Conservation (phyloP, 2,888 invertebrate species). For the Tetranychus truncatus region DNA sequence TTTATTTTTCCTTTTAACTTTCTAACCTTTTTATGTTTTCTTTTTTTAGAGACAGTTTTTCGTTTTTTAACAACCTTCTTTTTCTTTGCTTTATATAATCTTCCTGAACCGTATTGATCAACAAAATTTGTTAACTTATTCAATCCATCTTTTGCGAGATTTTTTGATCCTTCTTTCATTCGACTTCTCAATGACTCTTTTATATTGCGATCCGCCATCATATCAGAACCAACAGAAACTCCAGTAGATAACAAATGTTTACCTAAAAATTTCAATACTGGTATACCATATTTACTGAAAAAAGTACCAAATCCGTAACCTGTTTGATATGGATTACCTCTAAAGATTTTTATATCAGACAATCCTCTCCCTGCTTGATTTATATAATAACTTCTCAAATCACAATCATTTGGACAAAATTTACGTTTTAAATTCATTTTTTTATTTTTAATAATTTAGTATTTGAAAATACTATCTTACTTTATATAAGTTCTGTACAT, state of each 20-base stretch:
- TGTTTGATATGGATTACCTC: neutral
- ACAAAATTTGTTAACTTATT: neutral
- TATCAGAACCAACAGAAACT: neutral
- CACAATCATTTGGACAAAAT: neutral
- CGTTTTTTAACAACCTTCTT: neutral
- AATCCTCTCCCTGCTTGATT: conserved; percentile 2
- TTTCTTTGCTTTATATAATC: neutral
- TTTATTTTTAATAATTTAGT: too few species aligned
- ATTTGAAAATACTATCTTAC: too few species aligned
- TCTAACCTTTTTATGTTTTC: neutral
- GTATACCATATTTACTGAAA: neutral
- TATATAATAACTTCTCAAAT: neutral
- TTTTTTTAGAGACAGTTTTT: too few species aligned
- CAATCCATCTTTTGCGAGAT: neutral
- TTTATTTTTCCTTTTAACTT: neutral
- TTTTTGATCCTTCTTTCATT: neutral
- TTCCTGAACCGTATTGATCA: neutral
- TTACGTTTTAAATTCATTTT: too few species aligned
- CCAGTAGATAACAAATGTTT: neutral
- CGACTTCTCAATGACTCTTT: neutral
- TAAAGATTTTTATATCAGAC: neutral
- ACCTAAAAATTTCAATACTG: neutral
- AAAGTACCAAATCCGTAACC: neutral
- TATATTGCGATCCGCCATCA: neutral
- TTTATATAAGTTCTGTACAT: too few species aligned